Evolutionary conservation across 2,888 invertebrate species (phyloP).

Genomic region (Nudaria mundana): DNA sequence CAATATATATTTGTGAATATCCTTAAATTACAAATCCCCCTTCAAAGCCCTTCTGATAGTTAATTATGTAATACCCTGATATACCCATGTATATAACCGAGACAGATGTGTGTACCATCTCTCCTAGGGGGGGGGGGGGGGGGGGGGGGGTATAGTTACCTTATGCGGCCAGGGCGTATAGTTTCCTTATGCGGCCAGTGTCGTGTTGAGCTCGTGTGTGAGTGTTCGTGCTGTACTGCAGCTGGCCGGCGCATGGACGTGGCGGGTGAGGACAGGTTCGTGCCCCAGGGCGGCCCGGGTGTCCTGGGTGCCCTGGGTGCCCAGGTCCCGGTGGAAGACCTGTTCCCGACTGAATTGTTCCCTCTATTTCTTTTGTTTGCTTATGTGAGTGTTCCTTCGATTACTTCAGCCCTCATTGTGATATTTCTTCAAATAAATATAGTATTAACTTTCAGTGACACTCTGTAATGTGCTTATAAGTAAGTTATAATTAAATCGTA

Average conservation of each 20-base stretch:
- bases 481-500: too few relatives aligned
- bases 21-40: too few relatives aligned
- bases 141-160: not conserved
- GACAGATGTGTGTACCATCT: too few relatives aligned
- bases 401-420: not conserved
- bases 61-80: too few relatives aligned
- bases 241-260: not conserved
- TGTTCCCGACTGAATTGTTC: not conserved
- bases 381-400: not conserved
- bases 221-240: not conserved
- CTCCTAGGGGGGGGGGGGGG: not conserved
- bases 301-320: not conserved
- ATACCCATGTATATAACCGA: too few relatives aligned
- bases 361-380: not conserved
- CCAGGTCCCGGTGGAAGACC: not conserved
- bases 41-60: too few relatives aligned
- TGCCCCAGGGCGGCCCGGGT: not conserved
- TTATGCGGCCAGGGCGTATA: not conserved
- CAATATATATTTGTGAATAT: too few relatives aligned
- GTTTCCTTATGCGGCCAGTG: not conserved
- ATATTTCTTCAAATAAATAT: too few relatives aligned
- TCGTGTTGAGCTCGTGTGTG: not conserved
- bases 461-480: too few relatives aligned
- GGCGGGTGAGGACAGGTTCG: not conserved
- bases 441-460: too few relatives aligned